These are phyloP conservation scores for Oophaga sylvatica DNA, from an alignment of 2,797 vertebrate species.

Conservation along the genomic window DNA sequence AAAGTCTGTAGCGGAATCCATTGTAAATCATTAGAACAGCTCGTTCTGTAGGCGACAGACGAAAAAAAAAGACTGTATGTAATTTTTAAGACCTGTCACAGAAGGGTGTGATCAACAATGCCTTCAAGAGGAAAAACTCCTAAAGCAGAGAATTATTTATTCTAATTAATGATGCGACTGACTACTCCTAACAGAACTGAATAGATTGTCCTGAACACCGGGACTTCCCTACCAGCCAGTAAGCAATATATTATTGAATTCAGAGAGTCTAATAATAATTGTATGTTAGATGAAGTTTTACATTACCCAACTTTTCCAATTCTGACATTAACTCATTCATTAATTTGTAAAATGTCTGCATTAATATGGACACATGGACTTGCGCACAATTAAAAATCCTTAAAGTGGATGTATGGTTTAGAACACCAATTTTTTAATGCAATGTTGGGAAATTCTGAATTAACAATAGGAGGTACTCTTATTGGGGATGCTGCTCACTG, in stretches of 20 bases:
- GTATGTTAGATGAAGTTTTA: not conserved
- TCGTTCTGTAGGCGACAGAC: not conserved
- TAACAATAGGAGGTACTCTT: not conserved
- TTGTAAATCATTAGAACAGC: not conserved
- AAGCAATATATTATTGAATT: not conserved
- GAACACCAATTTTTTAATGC: not conserved
- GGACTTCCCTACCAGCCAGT: not conserved
- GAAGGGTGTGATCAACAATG: conserved; percentile 17
- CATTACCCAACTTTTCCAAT: not conserved
- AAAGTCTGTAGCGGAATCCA: not conserved
- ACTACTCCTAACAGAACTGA: conserved; percentile 1
- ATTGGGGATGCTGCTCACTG: not conserved
- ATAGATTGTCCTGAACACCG: conserved; percentile 10
- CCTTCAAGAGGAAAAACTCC: not conserved
- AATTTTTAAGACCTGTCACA: not conserved
- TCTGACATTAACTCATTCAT: not conserved
- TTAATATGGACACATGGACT: not conserved
- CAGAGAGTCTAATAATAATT: not conserved
- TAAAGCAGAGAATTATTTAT: conserved; percentile 8
- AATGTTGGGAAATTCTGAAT: not conserved
- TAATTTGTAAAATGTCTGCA: not conserved
- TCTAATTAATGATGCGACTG: conserved; percentile 1
- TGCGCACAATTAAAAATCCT: not conserved
- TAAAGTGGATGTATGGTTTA: not conserved
- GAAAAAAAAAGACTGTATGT: conserved; percentile 7